Conservation (phyloP, 2,888 invertebrate genomes). For the Argyra leucocephala region DNA sequence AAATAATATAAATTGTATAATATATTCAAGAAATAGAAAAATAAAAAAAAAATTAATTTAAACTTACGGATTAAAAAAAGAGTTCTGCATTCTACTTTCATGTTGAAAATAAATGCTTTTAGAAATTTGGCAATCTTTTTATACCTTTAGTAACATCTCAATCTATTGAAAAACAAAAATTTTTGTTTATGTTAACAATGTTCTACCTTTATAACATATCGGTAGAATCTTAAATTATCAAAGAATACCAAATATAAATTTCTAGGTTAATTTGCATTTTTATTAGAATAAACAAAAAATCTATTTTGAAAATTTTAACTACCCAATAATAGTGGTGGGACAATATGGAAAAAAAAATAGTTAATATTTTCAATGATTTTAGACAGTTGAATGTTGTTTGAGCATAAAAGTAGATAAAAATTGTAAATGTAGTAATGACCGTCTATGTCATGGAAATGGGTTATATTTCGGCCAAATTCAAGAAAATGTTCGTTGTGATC, state of each 20-base stretch:
- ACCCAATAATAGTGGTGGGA: too few species aligned
- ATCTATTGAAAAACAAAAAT: not conserved
- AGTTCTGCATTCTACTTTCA: not conserved
- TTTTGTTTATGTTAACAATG: not conserved
- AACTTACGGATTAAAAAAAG: not conserved
- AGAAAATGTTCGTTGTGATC: too few species aligned
- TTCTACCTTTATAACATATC: too few species aligned
- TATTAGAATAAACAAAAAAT: not conserved
- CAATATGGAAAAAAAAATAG: too few species aligned
- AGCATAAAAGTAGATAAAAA: too few species aligned
- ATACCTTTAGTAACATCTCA: not conserved
- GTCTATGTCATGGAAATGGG: too few species aligned
- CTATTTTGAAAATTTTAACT: too few species aligned
- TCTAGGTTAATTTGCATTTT: not conserved
- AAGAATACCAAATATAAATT: not conserved
- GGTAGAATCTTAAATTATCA: too few species aligned
- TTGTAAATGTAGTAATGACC: too few species aligned
- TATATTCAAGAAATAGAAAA: not conserved
- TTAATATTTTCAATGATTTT: too few species aligned
- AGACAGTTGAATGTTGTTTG: too few species aligned
- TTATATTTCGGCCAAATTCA: too few species aligned
- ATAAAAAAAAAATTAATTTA: not conserved
- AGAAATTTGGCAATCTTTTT: not conserved
- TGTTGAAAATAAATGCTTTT: not conserved
- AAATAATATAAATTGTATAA: not conserved